A percentile compares a stretch with the other conserved stretches of the same genome.
Evolutionary conservation across 1,140 invertebrate genomes (phyloP).

Genomic region (Apis cerana): DNA sequence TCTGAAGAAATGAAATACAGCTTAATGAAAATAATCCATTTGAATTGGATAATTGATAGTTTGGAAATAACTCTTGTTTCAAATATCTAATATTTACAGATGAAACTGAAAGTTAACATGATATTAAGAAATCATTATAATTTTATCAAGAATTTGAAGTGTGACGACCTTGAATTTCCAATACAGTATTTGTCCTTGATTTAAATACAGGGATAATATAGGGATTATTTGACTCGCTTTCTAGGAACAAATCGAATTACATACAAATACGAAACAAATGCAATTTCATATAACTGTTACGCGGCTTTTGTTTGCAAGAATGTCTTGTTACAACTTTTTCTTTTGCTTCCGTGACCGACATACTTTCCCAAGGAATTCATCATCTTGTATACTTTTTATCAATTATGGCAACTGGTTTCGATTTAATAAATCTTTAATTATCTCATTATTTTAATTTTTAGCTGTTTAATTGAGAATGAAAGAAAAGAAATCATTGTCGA

Average conservation of each 20-base stretch:
- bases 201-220: too few relatives aligned
- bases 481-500: too few relatives aligned
- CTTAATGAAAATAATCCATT: too few relatives aligned
- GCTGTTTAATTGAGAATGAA: too few relatives aligned
- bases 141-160: neutral
- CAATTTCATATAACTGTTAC: neutral
- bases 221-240: too few relatives aligned
- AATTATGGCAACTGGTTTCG: neutral
- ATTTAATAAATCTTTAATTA: neutral
- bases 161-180: too few relatives aligned
- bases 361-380: neutral
- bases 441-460: too few relatives aligned
- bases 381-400: neutral
- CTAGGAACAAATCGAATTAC: neutral
- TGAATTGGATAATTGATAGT: too few relatives aligned
- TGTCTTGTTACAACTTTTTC: conserved; percentile 3
- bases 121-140: neutral
- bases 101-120: neutral
- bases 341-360: neutral
- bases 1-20: too few relatives aligned
- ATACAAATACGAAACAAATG: neutral
- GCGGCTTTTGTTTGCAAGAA: neutral
- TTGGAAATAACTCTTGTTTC: neutral
- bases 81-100: too few relatives aligned
- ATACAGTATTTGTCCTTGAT: too few relatives aligned